Evolutionary conservation across 1,140 invertebrate genomes (phyloP).

Genomic region (Samia ricini): DNA sequence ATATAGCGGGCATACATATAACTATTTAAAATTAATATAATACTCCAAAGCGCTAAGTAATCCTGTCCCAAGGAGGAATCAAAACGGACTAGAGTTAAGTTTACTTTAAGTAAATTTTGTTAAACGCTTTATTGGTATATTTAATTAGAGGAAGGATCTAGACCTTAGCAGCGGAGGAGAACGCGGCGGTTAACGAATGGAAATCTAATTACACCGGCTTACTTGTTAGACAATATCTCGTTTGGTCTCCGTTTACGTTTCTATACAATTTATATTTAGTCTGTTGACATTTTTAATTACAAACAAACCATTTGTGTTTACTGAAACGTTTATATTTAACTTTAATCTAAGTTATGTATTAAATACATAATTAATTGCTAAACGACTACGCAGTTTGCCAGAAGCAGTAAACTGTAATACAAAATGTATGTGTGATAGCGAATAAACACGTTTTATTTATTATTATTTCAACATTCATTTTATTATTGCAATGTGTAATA

Average conservation of each 20-base stretch:
- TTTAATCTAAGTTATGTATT: too few species aligned
- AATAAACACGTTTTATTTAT: too few species aligned
- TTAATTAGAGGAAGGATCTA: neutral
- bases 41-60: neutral
- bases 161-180: neutral
- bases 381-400: too few species aligned
- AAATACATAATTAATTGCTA: too few species aligned
- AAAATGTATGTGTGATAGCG: too few species aligned
- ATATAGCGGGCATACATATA: too few species aligned
- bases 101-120: neutral
- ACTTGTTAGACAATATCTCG: neutral
- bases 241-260: neutral
- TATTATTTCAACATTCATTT: too few species aligned
- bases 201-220: neutral
- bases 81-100: neutral
- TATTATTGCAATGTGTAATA: too few species aligned
- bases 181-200: neutral
- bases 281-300: too few species aligned
- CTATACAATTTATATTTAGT: neutral
- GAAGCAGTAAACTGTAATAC: too few species aligned
- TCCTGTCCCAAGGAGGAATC: neutral
- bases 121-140: neutral
- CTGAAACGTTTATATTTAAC: too few species aligned
- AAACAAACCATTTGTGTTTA: too few species aligned
- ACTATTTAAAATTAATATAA: neutral